Base-by-base conservation (phyloP, 2,797 vertebrate species). In the Loris lydekkerianus region DNA sequence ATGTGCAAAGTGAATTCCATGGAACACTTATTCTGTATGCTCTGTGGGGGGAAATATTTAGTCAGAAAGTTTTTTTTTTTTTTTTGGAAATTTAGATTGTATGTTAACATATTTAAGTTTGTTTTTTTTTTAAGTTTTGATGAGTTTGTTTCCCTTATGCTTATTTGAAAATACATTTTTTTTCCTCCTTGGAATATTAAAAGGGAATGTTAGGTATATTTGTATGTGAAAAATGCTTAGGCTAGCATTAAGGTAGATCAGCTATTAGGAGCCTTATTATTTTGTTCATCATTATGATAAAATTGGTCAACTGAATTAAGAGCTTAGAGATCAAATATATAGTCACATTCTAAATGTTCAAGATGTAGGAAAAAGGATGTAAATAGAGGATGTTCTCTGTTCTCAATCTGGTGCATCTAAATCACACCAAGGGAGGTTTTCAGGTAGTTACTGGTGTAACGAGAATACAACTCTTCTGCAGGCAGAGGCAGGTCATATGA, bases 1-100 rank as follows among this genome's bases (percentile, higher is more conserved):
- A 80, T 89, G 93, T 37, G 76, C 80, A 58, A 63, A 63, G 80
- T 37, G 27, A 85, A 89, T 76, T 85, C 29, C 21, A 69, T 27
- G 53, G 73, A 85, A 34, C 4, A 63, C 3, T 43, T 31, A 29
- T 31, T 53, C 25, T 58, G 31, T n/a, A n/a, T 40, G 21, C 9
- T 72, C 13, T 56, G 20, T 60, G 23, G 4, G 72, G 72, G 72
- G 31, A 72, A 56, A 91, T 21, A 43, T 29, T 82, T 43, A 58
- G 67, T 56, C 69, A 53, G 20, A 29, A 78, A 61, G 13, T 13
- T 53, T 86, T 72, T 81, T 56, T 18, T 53, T 13, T 53, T 86
- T 72, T 81, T 56, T 18, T 53, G 7, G 53, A 91, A 53, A 80
- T 70, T 76, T 61, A 67, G n/a, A 72, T 23, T n/a, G 2, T 72